A percentile compares a stretch with the other conserved stretches of the same genome.
These are phyloP conservation scores for Petrocephalus zakoni DNA, from an alignment of 2,113 vertebrate species.

Conservation along the genomic window DNA sequence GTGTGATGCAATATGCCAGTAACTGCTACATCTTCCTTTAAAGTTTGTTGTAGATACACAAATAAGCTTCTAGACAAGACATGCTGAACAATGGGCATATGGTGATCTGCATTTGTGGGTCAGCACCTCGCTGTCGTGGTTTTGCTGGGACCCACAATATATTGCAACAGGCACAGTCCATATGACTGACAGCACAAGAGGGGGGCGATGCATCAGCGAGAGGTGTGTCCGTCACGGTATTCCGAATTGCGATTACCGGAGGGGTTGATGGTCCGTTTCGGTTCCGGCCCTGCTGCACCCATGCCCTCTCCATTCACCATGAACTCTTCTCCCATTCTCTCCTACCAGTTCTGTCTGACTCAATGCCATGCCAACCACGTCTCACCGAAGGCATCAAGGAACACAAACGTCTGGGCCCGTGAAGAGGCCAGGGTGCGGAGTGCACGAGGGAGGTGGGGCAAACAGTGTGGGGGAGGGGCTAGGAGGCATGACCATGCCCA, in stretches of 20 bases:
- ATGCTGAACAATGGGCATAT: neutral
- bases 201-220: neutral
- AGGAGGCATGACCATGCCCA: neutral
- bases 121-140: neutral
- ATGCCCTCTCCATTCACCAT: constrained; percentile 9
- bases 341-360: neutral
- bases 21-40: neutral
- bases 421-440: neutral
- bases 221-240: neutral
- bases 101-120: neutral
- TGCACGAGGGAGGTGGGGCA: neutral
- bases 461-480: neutral
- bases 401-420: neutral
- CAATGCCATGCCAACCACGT: neutral
- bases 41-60: neutral
- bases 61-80: neutral
- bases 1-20: constrained; percentile 16
- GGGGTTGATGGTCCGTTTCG: neutral
- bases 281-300: neutral
- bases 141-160: neutral
- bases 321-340: constrained; percentile 14
- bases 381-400: neutral
- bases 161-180: neutral
- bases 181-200: neutral
- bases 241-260: neutral